Percentiles rank a stretch among this genome's conserved stretches.
phyloP scores from a whole-genome alignment of 2,113 vertebrate genomes.

The Elachura formosa region DNA sequence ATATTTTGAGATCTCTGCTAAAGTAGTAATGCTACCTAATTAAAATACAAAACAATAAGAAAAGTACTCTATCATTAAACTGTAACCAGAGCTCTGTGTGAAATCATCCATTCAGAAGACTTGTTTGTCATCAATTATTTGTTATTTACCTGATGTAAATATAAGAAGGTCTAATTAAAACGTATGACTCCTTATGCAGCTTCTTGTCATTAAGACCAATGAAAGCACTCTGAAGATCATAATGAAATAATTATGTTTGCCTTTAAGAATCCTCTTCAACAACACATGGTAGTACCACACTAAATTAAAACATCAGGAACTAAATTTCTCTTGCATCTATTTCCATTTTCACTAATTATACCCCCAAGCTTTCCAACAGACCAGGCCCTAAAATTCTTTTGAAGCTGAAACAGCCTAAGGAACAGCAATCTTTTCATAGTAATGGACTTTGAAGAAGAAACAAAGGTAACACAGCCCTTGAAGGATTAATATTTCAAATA shows the following conservation, averaged over 20 bases:
- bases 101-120: constrained; percentile 71
- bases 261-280: constrained; percentile 77
- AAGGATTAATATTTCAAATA: constrained; percentile 65
- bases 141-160: constrained; percentile 79
- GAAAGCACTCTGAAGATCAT: constrained; percentile 73
- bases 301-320: constrained; percentile 82
- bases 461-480: constrained; percentile 63
- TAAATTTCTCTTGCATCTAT: constrained; percentile 77
- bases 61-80: constrained; percentile 71
- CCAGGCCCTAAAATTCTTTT: constrained; percentile 80
- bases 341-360: constrained; percentile 86
- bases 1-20: neutral
- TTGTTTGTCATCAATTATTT: constrained; percentile 79
- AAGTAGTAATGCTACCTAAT: constrained; percentile 58
- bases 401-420: constrained; percentile 75
- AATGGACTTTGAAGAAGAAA: constrained; percentile 75
- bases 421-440: constrained; percentile 70
- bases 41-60: constrained; percentile 70
- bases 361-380: constrained; percentile 80
- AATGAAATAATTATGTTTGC: constrained; percentile 83
- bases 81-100: constrained; percentile 66
- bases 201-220: constrained; percentile 77
- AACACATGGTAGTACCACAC: constrained; percentile 72
- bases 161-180: constrained; percentile 77
- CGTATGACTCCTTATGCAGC: constrained; percentile 68